Evolutionary conservation across 2,888 invertebrate genomes (phyloP), one percentile per base, ranked within the genome.

Genomic region (Taphrorychus bicolor): DNA sequence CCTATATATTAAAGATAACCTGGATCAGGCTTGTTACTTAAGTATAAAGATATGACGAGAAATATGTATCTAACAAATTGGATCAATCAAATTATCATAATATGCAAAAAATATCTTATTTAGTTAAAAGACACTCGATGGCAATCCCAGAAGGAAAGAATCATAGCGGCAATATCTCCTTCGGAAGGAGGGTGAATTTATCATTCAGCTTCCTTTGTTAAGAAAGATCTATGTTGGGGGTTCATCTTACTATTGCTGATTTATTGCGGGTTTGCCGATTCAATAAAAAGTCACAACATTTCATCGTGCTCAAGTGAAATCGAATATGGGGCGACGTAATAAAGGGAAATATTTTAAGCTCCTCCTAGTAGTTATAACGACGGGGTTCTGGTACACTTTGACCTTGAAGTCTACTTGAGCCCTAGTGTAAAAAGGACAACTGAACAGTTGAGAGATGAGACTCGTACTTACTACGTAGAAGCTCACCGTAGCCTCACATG

Each of bases 241-340:
- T 59, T 59, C 59, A 59, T 65, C 54, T 59, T 59, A 53, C 59
- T 65, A 65, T 52, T 52, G 58, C 41, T 64, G 65, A 65, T 65
- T 65, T 65, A 59, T 65, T 19, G 53, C 48, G 1, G 45, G 40
- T 16, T 48, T 45, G 24, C 48, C 58, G 24, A 51, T 23, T 58
- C 53, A 60, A 58, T 51, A 18, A 59, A 59, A 59, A 66, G 66
- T 48, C 53, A 49, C 59, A 59, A 54, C 59, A 48, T 19, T 48
- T 59, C 49, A 48, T 42, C 23, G 22, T 59, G 48, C 22, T 48
- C 48, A 59, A 3, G 59, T 16, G 49, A 16, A 48, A 48, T 16
- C 17, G 21, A 51, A 51, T 51, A 22, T 51, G 51, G 51, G 51
- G 18, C 51, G 22, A 18, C 18, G 21, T 51, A 21, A 53, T 53